A percentile compares a stretch with the other conserved stretches of the same genome.
phyloP scores from a whole-genome alignment of 64 coral and sea anemone species.

The Anthopleura sola region DNA sequence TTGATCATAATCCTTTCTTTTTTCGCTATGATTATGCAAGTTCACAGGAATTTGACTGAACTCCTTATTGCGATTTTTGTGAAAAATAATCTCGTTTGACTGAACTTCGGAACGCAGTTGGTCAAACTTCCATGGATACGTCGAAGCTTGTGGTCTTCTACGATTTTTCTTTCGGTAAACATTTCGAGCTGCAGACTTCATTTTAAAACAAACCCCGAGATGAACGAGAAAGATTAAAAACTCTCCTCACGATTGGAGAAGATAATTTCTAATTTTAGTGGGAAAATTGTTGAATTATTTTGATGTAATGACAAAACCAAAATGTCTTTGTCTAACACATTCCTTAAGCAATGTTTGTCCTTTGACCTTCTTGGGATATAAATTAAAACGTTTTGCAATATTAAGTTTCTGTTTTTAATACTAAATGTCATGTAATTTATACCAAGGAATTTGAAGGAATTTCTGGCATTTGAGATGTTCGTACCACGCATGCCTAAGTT shows the following conservation, averaged over 20 bases:
- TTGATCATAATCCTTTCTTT: not conserved
- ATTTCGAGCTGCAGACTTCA: not conserved
- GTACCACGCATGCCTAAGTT: not conserved
- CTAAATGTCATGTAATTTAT: not conserved
- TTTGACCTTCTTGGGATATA: not conserved
- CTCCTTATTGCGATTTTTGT: not conserved
- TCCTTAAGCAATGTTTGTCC: not conserved
- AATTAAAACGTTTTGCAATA: not conserved
- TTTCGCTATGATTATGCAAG: not conserved
- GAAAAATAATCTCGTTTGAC: not conserved
- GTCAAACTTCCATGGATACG: not conserved
- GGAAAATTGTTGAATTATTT: not conserved
- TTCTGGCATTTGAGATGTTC: not conserved
- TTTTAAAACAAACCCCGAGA: not conserved
- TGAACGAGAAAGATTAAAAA: not conserved
- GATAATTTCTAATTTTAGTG: not conserved
- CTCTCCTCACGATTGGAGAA: not conserved
- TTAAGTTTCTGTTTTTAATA: not conserved
- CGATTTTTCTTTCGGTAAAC: not conserved
- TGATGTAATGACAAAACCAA: not conserved
- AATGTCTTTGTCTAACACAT: not conserved
- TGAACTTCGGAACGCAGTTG: not conserved
- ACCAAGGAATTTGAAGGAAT: not conserved
- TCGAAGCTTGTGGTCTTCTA: not conserved
- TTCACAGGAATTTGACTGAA: not conserved